These are phyloP conservation scores for Papilio elwesi DNA, from an alignment of 2,888 invertebrate genomes.

Conservation along the genomic window DNA sequence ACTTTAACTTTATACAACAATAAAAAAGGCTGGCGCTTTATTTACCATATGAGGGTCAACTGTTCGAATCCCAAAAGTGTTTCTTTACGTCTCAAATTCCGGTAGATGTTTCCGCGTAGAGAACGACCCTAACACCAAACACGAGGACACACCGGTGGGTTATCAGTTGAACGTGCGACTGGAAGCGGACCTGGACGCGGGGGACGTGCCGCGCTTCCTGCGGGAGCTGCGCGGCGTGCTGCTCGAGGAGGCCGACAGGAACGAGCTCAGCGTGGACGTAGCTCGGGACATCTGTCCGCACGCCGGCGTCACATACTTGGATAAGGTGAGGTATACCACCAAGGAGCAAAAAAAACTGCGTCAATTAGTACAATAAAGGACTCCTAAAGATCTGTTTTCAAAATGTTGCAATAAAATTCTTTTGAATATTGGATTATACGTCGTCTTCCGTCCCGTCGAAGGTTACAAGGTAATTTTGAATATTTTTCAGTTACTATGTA, in stretches of 20 bases:
- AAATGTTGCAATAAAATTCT: too few species aligned
- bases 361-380: too few species aligned
- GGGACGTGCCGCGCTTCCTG: slow-evolving; percentile 64
- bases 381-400: too few species aligned
- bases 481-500: slow-evolving; percentile 78
- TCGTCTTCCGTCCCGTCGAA: too few species aligned
- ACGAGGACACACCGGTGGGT: slow-evolving; percentile 62
- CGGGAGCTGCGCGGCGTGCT: slow-evolving; percentile 63
- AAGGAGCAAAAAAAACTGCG: too few species aligned
- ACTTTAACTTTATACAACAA: too few species aligned
- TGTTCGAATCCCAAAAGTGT: too few species aligned
- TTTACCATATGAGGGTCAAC: too few species aligned
- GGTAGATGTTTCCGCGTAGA: slow-evolving; percentile 83
- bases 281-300: slow-evolving; percentile 77
- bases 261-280: slow-evolving; percentile 68
- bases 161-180: slow-evolving; percentile 82
- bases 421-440: not conserved
- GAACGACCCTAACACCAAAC: slow-evolving; percentile 44
- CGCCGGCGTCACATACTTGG: slow-evolving; percentile 78
- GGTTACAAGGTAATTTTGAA: not conserved
- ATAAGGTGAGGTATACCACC: slow-evolving; percentile 82
- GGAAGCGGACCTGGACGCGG: slow-evolving; percentile 64
- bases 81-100: too few species aligned
- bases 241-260: slow-evolving; percentile 47
- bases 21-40: too few species aligned